Conservation (phyloP, 2,113 vertebrate genomes). For the Calyptommatus sinebrachiatus region DNA sequence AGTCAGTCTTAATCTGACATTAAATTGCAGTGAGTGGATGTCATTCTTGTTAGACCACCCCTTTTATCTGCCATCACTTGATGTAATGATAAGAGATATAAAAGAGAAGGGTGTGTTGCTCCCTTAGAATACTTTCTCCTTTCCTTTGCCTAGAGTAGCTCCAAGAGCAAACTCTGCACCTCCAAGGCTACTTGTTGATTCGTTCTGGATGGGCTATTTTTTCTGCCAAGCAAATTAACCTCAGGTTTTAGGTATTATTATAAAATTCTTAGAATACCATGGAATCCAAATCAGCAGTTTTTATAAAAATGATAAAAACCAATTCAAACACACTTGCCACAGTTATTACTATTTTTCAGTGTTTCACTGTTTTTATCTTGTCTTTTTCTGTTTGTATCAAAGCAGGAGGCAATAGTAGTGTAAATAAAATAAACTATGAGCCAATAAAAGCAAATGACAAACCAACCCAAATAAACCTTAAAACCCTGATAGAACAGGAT, state of each 20-base stretch:
- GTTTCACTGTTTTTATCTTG: background rate
- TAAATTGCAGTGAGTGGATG: too few relatives aligned
- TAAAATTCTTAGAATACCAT: slow-evolving; percentile 59
- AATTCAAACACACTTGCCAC: slow-evolving; percentile 47
- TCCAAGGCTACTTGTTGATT: too few relatives aligned
- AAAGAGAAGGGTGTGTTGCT: too few relatives aligned
- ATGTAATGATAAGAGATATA: too few relatives aligned
- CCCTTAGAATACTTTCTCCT: too few relatives aligned
- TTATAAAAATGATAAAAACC: slow-evolving; percentile 26
- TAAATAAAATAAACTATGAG: background rate
- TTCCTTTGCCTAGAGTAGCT: too few relatives aligned
- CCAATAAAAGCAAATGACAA: background rate
- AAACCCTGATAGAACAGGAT: background rate
- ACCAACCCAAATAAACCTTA: background rate
- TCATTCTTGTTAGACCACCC: too few relatives aligned
- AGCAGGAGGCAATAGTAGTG: background rate
- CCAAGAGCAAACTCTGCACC: too few relatives aligned
- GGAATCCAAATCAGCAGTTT: slow-evolving; percentile 48
- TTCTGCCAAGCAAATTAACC: background rate
- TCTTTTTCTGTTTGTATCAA: background rate
- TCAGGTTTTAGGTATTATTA: slow-evolving; percentile 57
- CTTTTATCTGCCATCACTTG: too few relatives aligned
- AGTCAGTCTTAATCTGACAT: too few relatives aligned
- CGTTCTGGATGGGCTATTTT: too few relatives aligned
- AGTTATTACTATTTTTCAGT: background rate